These are phyloP conservation scores for Brienomyrus longianalis DNA, from an alignment of 2,113 vertebrate species.

Conservation along the genomic window DNA sequence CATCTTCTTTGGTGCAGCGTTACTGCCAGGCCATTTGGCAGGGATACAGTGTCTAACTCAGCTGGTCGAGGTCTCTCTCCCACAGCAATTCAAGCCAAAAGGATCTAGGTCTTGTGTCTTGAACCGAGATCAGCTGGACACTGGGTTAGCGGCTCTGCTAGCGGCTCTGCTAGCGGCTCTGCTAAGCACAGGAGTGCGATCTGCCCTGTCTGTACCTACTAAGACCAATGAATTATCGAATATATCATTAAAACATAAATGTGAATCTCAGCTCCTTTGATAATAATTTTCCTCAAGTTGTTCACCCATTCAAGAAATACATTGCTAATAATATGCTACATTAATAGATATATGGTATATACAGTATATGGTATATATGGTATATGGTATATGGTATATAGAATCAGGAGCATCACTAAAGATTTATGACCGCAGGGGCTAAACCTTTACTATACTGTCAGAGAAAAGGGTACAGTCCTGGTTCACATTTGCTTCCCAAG, in stretches of 20 bases:
- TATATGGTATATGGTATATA: not conserved
- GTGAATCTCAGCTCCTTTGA: not conserved
- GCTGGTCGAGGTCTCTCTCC: constrained; percentile 14
- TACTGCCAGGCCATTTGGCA: constrained; percentile 24
- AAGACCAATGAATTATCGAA: not conserved
- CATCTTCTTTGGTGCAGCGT: constrained; percentile 3
- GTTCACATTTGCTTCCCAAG: not conserved
- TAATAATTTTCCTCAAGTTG: not conserved
- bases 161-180: not conserved
- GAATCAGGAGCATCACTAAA: not conserved
- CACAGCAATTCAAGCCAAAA: constrained; percentile 17
- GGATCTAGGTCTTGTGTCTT: constrained; percentile 41
- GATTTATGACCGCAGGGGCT: not conserved
- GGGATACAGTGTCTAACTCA: not conserved
- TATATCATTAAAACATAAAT: not conserved
- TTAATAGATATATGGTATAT: not conserved
- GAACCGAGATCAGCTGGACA: constrained; percentile 55
- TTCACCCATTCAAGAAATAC: not conserved
- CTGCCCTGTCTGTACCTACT: not conserved
- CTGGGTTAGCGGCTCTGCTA: constrained; percentile 21
- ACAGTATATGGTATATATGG: not conserved
- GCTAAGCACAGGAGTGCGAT: not conserved
- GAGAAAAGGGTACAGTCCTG: not conserved
- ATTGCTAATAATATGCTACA: not conserved
- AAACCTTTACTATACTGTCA: not conserved